These are phyloP conservation scores for Penelope pileata DNA, from an alignment of 2,113 vertebrate species.

Conservation along the genomic window DNA sequence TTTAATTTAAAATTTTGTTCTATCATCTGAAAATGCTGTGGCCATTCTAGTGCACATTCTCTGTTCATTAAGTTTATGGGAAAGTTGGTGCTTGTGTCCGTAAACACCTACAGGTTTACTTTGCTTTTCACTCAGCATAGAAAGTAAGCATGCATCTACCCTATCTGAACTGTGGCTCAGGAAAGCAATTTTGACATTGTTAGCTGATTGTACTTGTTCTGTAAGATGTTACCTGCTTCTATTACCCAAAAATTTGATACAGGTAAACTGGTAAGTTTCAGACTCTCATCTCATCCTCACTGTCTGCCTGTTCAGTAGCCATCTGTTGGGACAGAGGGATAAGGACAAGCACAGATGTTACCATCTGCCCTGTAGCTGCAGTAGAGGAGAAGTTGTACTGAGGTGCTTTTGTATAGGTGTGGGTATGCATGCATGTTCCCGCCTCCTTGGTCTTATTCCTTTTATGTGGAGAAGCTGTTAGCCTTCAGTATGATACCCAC, in stretches of 20 bases:
- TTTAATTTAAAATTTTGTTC: neutral
- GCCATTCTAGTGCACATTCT: neutral
- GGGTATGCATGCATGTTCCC: accelerated
- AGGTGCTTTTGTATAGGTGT: neutral
- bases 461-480: neutral
- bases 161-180: neutral
- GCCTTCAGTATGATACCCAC: neutral
- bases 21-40: neutral
- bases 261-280: neutral
- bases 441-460: neutral
- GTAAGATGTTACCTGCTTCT: neutral
- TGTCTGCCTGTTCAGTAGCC: neutral
- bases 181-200: neutral
- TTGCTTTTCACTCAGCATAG: neutral
- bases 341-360: neutral
- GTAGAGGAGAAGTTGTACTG: neutral
- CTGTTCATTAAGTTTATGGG: neutral
- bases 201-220: neutral
- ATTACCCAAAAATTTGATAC: neutral
- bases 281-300: neutral
- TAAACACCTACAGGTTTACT: neutral
- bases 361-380: neutral
- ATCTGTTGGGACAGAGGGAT: neutral
- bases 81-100: neutral
- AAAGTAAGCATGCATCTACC: neutral